Percentiles rank a stretch among this genome's conserved stretches.
Evolutionary conservation across 2,113 vertebrate species (phyloP).

Genomic region (Camarhynchus parvulus): DNA sequence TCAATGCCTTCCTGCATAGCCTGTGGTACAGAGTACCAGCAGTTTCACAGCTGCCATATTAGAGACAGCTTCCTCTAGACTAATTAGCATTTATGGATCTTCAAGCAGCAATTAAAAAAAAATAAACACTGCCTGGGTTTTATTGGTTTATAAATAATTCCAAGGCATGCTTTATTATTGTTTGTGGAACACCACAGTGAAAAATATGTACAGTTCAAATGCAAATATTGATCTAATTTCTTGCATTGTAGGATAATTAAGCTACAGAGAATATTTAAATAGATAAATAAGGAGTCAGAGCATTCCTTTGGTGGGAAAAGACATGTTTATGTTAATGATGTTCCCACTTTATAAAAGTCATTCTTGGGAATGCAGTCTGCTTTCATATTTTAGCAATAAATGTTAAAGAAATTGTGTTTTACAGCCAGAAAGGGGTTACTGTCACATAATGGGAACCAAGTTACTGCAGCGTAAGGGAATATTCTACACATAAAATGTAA

Average conservation of each 20-base stretch:
- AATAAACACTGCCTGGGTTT: slow-evolving; percentile 9
- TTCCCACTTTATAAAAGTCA: slow-evolving; percentile 29
- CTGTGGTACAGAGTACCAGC: not conserved
- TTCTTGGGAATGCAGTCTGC: not conserved
- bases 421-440: not conserved
- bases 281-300: slow-evolving; percentile 44
- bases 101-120: slow-evolving; percentile 70
- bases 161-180: slow-evolving; percentile 60
- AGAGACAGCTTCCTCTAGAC: slow-evolving; percentile 49
- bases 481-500: not conserved
- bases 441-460: not conserved
- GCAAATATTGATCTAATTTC: slow-evolving; percentile 72
- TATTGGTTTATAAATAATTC: slow-evolving; percentile 73
- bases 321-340: slow-evolving; percentile 10
- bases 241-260: slow-evolving; percentile 65
- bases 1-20: not conserved
- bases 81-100: slow-evolving; percentile 73
- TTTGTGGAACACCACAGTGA: slow-evolving; percentile 60
- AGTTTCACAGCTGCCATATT: slow-evolving; percentile 58
- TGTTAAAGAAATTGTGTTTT: slow-evolving; percentile 17
- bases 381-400: slow-evolving; percentile 17
- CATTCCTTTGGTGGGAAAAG: slow-evolving; percentile 5
- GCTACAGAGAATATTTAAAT: slow-evolving; percentile 61
- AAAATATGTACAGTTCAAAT: slow-evolving; percentile 62
- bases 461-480: not conserved